Evolutionary conservation across 2,888 invertebrate species (phyloP), one percentile per base, ranked within the genome.

Genomic region (Pristionchus mayeri): DNA sequence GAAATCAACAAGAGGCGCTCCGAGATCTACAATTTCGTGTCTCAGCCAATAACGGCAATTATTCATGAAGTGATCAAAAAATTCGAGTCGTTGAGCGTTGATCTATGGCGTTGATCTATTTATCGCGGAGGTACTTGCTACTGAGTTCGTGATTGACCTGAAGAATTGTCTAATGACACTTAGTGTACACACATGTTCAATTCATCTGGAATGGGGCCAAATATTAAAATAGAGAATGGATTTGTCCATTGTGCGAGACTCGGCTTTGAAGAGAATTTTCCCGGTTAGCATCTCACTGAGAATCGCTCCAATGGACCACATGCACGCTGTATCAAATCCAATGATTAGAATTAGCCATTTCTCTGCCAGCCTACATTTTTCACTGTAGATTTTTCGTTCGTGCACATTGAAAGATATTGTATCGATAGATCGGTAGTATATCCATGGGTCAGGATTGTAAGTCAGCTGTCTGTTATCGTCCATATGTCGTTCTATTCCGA

Each of bases 291-390:
- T 71, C 24, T 71, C 40, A 24, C 71, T 40, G 0, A 71, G 11
- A 24, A 71, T 71, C 71, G 71, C 40, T 0, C 71, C 71, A 11
- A 71, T 40, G 1, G 71, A 37, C 71, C 71, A 71, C n/a, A 71
- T 71, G 16, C 44, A 37, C 6, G 71, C 71, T 71, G 71, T 13
- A 71, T 37, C n/a, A n/a, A n/a, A n/a, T n/a, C n/a, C n/a, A n/a
- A n/a, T n/a, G n/a, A n/a, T n/a, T n/a, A n/a, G n/a, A n/a, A n/a
- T n/a, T n/a, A n/a, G n/a, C n/a, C n/a, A n/a, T n/a, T n/a, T n/a
- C n/a, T 50, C 24, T 27, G 1, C 7, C 6, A 60, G 16, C 57
- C 9, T 2, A 60, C 57, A 24, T 18, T 60, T 27, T 3, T 60
- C 57, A 4, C 30, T 30, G 27, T 60, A 60, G 3, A 13, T 60